phyloP scores from a whole-genome alignment of 2,797 vertebrate species.

The Octomys mimax region DNA sequence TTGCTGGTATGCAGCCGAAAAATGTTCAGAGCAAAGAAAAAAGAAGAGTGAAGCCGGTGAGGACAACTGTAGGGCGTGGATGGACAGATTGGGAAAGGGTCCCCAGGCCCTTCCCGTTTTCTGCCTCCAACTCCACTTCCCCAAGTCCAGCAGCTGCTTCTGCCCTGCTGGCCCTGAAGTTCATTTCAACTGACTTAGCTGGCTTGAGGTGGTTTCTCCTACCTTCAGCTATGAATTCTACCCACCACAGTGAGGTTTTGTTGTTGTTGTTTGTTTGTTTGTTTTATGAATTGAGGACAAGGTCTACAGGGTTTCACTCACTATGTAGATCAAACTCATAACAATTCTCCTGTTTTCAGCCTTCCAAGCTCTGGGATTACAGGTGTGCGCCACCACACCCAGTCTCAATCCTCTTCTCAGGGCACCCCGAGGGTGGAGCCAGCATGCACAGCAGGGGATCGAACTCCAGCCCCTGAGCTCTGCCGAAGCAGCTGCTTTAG shows the following conservation, averaged over 20 bases:
- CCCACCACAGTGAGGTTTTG: not conserved
- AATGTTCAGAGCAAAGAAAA: slow-evolving; percentile 42
- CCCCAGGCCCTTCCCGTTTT: not conserved
- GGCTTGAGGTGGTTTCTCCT: not conserved
- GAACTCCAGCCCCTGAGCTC: too few species aligned
- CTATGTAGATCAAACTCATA: too few species aligned
- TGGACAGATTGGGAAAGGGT: not conserved
- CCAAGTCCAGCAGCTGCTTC: not conserved
- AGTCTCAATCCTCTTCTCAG: too few species aligned
- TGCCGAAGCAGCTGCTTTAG: too few species aligned
- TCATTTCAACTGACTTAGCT: not conserved
- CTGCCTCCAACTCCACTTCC: not conserved
- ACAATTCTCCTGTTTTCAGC: too few species aligned
- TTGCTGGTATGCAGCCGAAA: slow-evolving; percentile 61
- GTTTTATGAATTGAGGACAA: too few species aligned
- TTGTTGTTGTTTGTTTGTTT: too few species aligned
- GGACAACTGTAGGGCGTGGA: not conserved
- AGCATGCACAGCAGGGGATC: too few species aligned
- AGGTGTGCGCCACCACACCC: too few species aligned
- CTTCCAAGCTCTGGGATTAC: too few species aligned
- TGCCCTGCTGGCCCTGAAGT: not conserved
- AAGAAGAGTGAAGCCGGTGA: not conserved
- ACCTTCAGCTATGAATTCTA: not conserved
- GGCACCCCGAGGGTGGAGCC: too few species aligned
- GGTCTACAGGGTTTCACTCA: too few species aligned